Conservation (phyloP, 2,113 vertebrate genomes). For the Macroglossus sobrinus region DNA sequence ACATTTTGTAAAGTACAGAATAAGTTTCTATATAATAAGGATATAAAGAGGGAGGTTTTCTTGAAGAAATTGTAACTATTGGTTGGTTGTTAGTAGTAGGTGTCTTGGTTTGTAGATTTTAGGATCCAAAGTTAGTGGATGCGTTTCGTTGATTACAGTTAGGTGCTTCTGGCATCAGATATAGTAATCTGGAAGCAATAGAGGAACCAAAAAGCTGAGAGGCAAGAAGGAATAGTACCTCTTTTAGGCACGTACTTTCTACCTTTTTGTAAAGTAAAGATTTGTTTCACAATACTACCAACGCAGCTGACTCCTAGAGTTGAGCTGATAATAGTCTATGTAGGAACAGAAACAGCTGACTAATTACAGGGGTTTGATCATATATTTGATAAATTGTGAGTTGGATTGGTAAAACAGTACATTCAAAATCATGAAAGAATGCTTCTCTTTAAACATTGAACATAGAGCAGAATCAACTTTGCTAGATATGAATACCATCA, state of each 20-base stretch:
- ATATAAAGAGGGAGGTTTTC: slow-evolving; percentile 15
- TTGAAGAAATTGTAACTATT: background rate
- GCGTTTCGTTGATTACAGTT: background rate
- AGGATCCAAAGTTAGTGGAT: background rate
- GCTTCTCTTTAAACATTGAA: background rate
- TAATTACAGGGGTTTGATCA: background rate
- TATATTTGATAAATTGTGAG: background rate
- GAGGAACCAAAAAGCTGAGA: background rate
- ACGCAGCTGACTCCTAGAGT: background rate
- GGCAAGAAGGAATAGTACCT: background rate
- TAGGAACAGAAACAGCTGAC: background rate
- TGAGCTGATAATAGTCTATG: background rate
- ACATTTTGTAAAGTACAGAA: background rate
- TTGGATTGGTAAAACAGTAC: background rate
- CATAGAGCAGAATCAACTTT: background rate
- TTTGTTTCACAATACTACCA: background rate
- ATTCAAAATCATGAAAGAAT: background rate
- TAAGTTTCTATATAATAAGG: background rate
- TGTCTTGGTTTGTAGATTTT: background rate
- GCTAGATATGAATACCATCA: background rate
- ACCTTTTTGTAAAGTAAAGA: background rate
- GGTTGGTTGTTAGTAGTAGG: background rate
- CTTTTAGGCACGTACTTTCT: background rate
- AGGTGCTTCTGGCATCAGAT: background rate
- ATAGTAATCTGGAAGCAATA: background rate